Evolutionary conservation across 1,140 invertebrate species (phyloP), one percentile per base, ranked within the genome.

Genomic region (Drosophila malerkotliana): DNA sequence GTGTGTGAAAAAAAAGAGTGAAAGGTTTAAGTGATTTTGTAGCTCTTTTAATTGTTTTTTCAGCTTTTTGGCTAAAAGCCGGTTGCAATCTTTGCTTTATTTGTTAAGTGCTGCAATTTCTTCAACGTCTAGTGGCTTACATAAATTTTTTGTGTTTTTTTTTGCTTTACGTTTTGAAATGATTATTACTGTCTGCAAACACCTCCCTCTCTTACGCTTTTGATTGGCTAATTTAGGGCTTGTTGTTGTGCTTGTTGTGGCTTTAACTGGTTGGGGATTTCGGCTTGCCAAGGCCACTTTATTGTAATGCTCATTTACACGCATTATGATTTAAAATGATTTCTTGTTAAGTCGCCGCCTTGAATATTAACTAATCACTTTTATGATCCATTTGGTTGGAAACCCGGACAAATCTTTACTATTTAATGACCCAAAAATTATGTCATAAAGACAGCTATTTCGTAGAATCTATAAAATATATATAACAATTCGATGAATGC

Each of bases 181-280:
- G 64, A 76, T 75, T 75, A 75, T 75, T 67, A 21, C 63, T 66
- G 72, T 75, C 72, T 66, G 72, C 48, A 49, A 75, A 53, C 72
- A 10, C 34, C 45, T 57, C 44, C 24, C 45, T 58, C n/a, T 28
- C 14, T 39, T 37, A 18, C 26, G 55, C 54, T 49, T 67, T 82
- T 72, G 82, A 88, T 87, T 87, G 78, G 78, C 79, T 82, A 88
- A 87, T 87, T 87, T 77, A 18, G 64, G 28, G 45, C 58, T 67
- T 64, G 60, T 75, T 74, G 32, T 44, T 76, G 53, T 24, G 59
- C 12, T 18, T 67, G 71, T 49, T 76, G 34, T 37, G 34, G 34
- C 10, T n/a, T 37, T 37, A 34, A 18, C 66, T 57, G 28, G 47
- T 1, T 18, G 18, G 18, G 18, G 39, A 47, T 39, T 59, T 48